Base-by-base conservation (phyloP, 2,797 vertebrate genomes). In the Rhinella marina region DNA sequence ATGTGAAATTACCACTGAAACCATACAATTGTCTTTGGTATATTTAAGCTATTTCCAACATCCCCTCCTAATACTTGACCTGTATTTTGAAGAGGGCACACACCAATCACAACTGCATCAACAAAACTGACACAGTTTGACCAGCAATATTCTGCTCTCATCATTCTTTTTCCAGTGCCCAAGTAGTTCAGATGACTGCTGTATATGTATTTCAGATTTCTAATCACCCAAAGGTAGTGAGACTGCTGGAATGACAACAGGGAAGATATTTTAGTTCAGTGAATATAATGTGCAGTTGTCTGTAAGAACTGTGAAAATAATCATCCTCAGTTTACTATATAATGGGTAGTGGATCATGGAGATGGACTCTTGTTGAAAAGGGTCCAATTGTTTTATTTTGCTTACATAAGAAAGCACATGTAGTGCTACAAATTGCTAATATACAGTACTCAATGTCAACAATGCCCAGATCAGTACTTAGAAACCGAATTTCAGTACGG, bases 41-140 rank as follows among this genome's bases (percentile, higher is more conserved):
- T 73, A 64, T 52, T 85, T 62, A 76, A 61, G 83, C 72, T 75
- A 85, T 85, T 85, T 64, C 10, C 83, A 50, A 19, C 57, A 77
- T 77, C 32, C 13, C 57, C 83, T 77, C 57, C 62, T 50, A 61
- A 57, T 80, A 66, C 64, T 84, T 88, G 82, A 73, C 87, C 54
- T 84, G 41, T 79, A 70, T 73, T 78, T 82, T 57, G n/a, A 76
- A 57, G 54, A 83, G 81, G 73, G 50, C 72, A 84, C 75, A 57
- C 61, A 79, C 54, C 64, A 79, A 88, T 88, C 81, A 88, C 81
- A 70, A 56, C 72, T 88, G 82, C 54, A 84, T 84, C 50, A 84
- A 79, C 78, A 61, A 62, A 70, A 77, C 48, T 84, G 81, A 88
- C 81, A 84, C 57, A n/a, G 62, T 61, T 52, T 88, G 87, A 88